Base-by-base conservation (phyloP, 1,140 invertebrate species). In the Eriosoma lanigerum region DNA sequence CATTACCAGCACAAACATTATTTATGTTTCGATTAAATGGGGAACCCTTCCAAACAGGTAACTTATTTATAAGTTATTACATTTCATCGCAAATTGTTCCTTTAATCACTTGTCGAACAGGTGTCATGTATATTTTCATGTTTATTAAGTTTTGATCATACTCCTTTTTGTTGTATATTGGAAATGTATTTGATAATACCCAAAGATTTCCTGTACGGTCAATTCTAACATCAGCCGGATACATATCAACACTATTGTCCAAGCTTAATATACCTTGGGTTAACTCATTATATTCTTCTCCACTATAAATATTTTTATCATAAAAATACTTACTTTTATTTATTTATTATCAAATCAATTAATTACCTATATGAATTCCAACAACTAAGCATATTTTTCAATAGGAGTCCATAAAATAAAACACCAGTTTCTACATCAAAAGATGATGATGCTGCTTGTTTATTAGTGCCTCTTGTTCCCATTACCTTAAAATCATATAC, bases 221-320 rank as follows among this genome's bases (percentile, higher is more conserved):
- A 1, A 94, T 91, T 86, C 92, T 93, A 8, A 94, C 86, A 83
- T 93, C 92, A 60, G 91, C 93, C 9, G 92, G 92, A 80, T 92
- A 93, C 5, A 93, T 86, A 89, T 93, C 89, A 1, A 89, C 90
- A 1, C 87, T 87, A 66, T 92, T 89, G 84, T 90, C 90, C 87
- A 89, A 90, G 64, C 89, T 92, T 58, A 93, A 89, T 56, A 90
- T 85, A 29, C 81, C 90, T 64, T 83, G 81, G 3, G 82, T 82
- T 38, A 82, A 80, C 21, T 82, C 82, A 19, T 73, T 82, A 50
- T 83, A 84, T 46, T 83, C 82, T 56, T 84, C 83, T 56, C 82
- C 84, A 8, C 89, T 89, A 78, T 88, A 90, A 83, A 56, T 52
- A 82, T 38, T 54, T 50, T 4, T n/a, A 48, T 26, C n/a, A 48